These are phyloP conservation scores for Platycnemis pennipes DNA, from an alignment of 2,888 invertebrate genomes.

Conservation along the genomic window DNA sequence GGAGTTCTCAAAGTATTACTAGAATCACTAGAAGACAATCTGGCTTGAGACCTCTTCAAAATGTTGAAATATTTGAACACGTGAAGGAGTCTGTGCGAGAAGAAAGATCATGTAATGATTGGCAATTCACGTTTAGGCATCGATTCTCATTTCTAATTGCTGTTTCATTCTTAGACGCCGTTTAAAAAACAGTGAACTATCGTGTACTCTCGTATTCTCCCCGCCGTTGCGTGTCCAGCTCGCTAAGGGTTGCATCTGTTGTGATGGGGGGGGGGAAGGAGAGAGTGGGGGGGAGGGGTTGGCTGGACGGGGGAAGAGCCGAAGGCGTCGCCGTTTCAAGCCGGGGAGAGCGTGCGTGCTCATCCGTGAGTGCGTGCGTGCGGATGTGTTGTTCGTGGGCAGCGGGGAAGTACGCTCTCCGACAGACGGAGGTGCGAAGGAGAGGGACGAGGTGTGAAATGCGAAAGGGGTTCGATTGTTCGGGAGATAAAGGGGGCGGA, in stretches of 20 bases:
- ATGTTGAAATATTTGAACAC: no score
- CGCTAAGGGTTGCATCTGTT: no score
- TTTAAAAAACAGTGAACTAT: no score
- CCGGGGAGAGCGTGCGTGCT: not conserved
- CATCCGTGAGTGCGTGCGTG: not conserved
- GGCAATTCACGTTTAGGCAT: no score
- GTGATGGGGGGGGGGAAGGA: not conserved
- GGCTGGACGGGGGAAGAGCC: not conserved
- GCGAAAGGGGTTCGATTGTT: constrained; percentile 22
- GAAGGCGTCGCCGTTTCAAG: not conserved
- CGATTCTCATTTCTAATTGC: no score
- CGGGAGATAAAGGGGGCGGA: not conserved
- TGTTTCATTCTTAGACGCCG: no score
- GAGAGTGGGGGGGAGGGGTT: not conserved
- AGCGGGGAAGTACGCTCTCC: not conserved
- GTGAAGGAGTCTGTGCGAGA: no score
- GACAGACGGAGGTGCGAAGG: not conserved
- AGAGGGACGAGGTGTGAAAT: constrained; percentile 46
- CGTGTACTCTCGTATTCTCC: no score
- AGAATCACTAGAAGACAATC: no score
- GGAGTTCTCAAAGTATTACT: no score
- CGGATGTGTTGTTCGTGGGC: not conserved
- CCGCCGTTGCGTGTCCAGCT: not conserved
- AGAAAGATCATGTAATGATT: no score
- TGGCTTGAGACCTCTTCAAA: no score